These are phyloP conservation scores for Neodon shergylaensis DNA, from an alignment of 2,113 vertebrate genomes.

Conservation along the genomic window DNA sequence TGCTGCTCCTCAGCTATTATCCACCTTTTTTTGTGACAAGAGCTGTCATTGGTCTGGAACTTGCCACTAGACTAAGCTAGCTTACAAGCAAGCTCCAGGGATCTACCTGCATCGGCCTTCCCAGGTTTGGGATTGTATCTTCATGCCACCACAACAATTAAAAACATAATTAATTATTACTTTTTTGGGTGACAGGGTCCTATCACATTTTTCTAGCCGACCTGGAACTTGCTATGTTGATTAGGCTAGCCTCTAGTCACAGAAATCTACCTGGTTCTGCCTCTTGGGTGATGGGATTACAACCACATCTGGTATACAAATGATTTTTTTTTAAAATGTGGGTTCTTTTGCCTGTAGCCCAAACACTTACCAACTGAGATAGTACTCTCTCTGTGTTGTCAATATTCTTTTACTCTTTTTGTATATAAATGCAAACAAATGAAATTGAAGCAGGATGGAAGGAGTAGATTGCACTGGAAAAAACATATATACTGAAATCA, in stretches of 20 bases:
- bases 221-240: not conserved
- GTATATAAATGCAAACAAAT: not conserved
- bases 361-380: not conserved
- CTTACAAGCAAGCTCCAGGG: not conserved
- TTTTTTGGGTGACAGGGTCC: not conserved
- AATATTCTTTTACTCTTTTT: not conserved
- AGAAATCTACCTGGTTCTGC: not conserved
- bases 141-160: not conserved
- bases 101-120: not conserved
- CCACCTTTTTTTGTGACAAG: not conserved
- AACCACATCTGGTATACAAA: not conserved
- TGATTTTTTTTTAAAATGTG: not conserved
- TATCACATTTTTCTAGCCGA: not conserved
- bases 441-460: not conserved
- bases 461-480: not conserved
- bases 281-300: not conserved
- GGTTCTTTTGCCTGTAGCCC: not conserved
- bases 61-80: not conserved
- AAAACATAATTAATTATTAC: not conserved
- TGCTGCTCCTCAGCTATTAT: not conserved
- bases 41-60: not conserved
- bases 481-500: conserved; percentile 9
- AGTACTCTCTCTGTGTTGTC: not conserved
- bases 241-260: not conserved
- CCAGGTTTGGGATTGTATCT: not conserved